Evolutionary conservation across 2,888 invertebrate genomes (phyloP).

Genomic region (Abrostola tripartita): DNA sequence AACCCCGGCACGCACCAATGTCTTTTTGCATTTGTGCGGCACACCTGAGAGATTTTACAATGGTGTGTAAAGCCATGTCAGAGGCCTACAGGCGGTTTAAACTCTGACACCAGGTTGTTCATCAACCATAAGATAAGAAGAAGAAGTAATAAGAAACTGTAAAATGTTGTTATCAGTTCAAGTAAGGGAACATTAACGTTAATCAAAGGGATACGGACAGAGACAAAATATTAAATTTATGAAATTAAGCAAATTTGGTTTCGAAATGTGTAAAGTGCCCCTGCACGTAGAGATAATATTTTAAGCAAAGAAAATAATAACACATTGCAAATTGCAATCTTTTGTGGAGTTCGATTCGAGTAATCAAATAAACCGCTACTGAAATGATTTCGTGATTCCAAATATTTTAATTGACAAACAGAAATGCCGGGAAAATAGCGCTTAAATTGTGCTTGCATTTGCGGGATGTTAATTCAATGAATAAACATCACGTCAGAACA

Average conservation of each 20-base stretch:
- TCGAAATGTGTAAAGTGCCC: neutral
- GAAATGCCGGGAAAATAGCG: constrained; percentile 82
- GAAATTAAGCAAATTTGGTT: neutral
- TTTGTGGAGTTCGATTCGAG: constrained; percentile 69
- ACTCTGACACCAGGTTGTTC: too few species aligned
- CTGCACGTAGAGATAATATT: neutral
- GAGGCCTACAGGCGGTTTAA: too few species aligned
- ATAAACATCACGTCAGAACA: constrained; percentile 79
- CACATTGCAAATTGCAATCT: constrained; percentile 67
- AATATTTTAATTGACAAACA: constrained; percentile 88
- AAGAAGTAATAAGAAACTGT: too few species aligned
- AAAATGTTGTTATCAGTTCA: too few species aligned
- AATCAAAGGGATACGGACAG: too few species aligned
- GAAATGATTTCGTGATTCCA: constrained; percentile 85
- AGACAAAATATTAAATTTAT: too few species aligned
- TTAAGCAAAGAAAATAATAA: constrained; percentile 57
- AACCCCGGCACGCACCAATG: too few species aligned
- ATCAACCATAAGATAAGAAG: too few species aligned
- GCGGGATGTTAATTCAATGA: constrained; percentile 82
- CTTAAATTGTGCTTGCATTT: constrained; percentile 84
- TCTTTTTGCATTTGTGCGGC: too few species aligned
- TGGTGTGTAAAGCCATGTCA: too few species aligned
- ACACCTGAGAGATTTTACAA: too few species aligned
- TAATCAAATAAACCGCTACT: constrained; percentile 81
- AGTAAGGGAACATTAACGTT: too few species aligned